A percentile compares a stretch with the other conserved stretches of the same genome.
Conservation (phyloP, 2,888 invertebrate genomes). For the Oxyteleia sp. region DNA sequence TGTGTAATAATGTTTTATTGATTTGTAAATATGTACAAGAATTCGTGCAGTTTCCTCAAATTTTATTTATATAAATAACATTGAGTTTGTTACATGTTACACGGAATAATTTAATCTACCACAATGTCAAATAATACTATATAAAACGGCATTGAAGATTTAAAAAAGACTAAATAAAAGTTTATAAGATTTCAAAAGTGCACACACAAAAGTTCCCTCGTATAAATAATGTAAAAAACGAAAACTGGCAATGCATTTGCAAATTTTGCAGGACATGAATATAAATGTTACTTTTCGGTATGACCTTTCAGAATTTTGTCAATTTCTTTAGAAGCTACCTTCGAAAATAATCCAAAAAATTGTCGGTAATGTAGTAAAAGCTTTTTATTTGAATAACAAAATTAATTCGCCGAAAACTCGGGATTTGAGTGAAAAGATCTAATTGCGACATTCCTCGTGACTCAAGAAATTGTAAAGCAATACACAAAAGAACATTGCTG, state of each 20-base stretch:
- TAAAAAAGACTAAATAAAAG: no score
- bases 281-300: slow-evolving; percentile 3
- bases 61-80: slow-evolving; percentile 22
- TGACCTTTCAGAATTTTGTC: not conserved
- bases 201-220: slow-evolving; percentile 24
- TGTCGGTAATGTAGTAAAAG: no score
- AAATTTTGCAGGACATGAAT: slow-evolving; percentile 7
- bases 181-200: slow-evolving; percentile 33
- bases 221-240: slow-evolving; percentile 32
- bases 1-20: slow-evolving; percentile 9
- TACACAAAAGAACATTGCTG: no score
- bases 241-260: not conserved
- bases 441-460: no score
- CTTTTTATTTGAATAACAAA: no score
- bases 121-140: no score
- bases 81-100: no score
- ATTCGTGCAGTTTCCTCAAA: not conserved
- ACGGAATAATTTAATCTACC: no score
- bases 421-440: no score
- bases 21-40: not conserved
- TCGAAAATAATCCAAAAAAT: not conserved
- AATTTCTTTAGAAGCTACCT: not conserved
- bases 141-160: no score
- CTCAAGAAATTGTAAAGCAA: no score
- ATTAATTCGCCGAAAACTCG: no score